These are phyloP conservation scores for Cheirogaleus medius DNA, from an alignment of 2,113 vertebrate genomes.

Conservation along the genomic window DNA sequence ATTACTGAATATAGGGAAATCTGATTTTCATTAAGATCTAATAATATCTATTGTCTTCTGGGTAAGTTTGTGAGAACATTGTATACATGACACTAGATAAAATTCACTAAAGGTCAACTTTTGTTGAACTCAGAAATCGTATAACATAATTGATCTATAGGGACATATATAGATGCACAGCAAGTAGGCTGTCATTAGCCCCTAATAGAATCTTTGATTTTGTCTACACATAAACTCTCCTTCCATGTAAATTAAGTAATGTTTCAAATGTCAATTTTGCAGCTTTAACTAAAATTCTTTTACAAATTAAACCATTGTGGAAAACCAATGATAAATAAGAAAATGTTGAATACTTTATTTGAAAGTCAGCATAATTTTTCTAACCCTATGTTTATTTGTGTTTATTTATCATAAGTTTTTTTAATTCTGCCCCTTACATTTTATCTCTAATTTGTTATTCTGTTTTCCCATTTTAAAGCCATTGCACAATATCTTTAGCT, in stretches of 20 bases:
- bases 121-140: slow-evolving; percentile 28
- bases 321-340: not conserved
- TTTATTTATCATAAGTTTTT: not conserved
- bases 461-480: not conserved
- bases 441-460: not conserved
- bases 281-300: not conserved
- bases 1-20: slow-evolving; percentile 76
- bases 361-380: not conserved
- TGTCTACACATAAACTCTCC: not conserved
- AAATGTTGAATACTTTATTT: not conserved
- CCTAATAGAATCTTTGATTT: slow-evolving; percentile 14
- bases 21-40: slow-evolving; percentile 75
- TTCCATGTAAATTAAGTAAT: not conserved
- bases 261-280: not conserved
- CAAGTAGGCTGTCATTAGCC: not conserved
- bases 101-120: slow-evolving; percentile 49
- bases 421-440: not conserved
- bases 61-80: not conserved
- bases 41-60: slow-evolving; percentile 44
- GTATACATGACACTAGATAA: not conserved
- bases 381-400: not conserved
- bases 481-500: not conserved
- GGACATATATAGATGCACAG: not conserved
- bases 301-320: not conserved
- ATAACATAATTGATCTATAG: slow-evolving; percentile 35